Percentiles rank a stretch among this genome's conserved stretches.
These are phyloP conservation scores for Mycteria americana DNA, from an alignment of 2,797 vertebrate genomes.

Conservation along the genomic window DNA sequence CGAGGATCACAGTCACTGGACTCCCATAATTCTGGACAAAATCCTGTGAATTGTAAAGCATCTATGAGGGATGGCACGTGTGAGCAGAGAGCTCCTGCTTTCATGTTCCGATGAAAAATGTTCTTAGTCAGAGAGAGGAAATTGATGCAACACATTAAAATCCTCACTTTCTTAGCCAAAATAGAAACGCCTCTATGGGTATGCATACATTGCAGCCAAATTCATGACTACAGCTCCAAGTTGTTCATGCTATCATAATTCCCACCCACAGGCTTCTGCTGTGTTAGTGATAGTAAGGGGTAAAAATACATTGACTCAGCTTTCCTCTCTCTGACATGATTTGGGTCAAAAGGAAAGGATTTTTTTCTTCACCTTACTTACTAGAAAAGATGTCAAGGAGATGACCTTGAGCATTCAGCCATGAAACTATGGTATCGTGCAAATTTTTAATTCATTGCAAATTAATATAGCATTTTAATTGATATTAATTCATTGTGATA, in stretches of 20 bases:
- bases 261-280: background rate
- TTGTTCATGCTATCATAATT: background rate
- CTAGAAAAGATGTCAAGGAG: background rate
- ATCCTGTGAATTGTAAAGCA: background rate
- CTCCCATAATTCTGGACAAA: background rate
- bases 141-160: background rate
- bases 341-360: background rate
- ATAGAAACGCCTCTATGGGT: background rate
- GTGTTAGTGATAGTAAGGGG: background rate
- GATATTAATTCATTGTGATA: background rate
- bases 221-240: background rate
- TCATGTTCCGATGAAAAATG: background rate
- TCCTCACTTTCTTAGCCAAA: background rate
- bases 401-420: background rate
- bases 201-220: background rate
- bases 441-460: background rate
- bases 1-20: background rate
- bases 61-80: fast-evolving
- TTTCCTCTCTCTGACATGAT: background rate
- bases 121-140: background rate
- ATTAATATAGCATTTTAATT: background rate
- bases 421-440: background rate
- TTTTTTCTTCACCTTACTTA: background rate
- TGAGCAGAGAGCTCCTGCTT: background rate
- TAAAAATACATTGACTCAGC: background rate